Base-by-base conservation (phyloP, 2,888 invertebrate species). In the Arge pagana region DNA sequence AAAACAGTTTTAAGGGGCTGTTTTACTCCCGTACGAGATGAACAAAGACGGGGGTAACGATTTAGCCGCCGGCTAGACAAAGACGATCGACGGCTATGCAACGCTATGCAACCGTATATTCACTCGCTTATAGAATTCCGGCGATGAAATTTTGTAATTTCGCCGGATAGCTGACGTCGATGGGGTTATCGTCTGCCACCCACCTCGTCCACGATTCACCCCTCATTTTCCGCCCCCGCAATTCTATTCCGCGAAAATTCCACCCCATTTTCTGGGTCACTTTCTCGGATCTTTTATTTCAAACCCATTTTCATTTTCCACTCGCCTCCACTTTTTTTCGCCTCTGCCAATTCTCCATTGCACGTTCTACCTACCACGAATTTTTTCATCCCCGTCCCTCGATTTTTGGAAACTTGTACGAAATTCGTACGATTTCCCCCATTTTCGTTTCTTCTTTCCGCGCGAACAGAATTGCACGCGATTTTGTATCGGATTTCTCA, bases 1-100 rank as follows among this genome's bases (percentile, higher is more conserved):
- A 75, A 75, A 76, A 74, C 68, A 70, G 69, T 74, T 75, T 74
- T 74, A 76, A 74, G 75, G 73, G 74, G 75, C 71, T 74, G 74
- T 74, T 75, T 73, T 70, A 71, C 70, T 72, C 67, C 69, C 69
- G 70, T 67, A 71, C 73, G 45, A 45, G 33, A 31, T 4, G 16
- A 35, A 45, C 45, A 35, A 45, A 45, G 45, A 45, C 45, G 45
- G 19, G 24, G 21, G 23, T 15, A 33, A 24, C n/a, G 13, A 35
- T 8, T 10, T 15, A 10, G 18, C 31, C 8, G 7, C 11, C 7
- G 33, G 23, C 21, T 31, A 23, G n/a, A 45, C 15, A 33, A 45
- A 33, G 45, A 45, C 23, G 45, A 33, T 24, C 23, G 45, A 33
- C 23, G 10, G 23, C 31, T 33, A 33, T 33, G 33, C 45, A 33